Evolutionary conservation across 2,888 invertebrate species (phyloP).

Genomic region (Sipha maydis): DNA sequence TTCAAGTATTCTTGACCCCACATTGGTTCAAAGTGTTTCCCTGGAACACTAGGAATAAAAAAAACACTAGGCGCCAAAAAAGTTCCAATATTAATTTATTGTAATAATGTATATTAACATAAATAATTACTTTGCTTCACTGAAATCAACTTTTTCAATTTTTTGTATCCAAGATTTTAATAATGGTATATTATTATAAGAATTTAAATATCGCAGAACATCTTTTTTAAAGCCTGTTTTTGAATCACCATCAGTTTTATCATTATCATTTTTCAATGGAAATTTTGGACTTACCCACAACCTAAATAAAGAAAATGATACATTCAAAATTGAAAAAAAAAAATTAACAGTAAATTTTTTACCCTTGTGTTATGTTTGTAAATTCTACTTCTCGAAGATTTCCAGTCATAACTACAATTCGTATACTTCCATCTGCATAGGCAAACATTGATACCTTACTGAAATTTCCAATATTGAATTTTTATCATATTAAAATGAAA

Average conservation of each 20-base stretch:
- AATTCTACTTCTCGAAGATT: slow-evolving; percentile 93
- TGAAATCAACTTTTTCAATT: slow-evolving; percentile 82
- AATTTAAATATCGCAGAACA: slow-evolving; percentile 78
- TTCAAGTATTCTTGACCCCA: too few relatives aligned
- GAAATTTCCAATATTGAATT: slow-evolving; percentile 65
- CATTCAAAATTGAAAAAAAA: slow-evolving; percentile 1
- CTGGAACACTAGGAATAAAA: too few relatives aligned
- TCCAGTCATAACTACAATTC: slow-evolving; percentile 90
- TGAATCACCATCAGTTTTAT: too few relatives aligned
- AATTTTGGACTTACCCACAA: too few relatives aligned
- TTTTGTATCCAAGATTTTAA: slow-evolving; percentile 79
- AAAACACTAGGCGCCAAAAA: slow-evolving; percentile 68
- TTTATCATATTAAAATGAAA: slow-evolving; percentile 35
- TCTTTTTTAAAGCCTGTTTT: too few relatives aligned
- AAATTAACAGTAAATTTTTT: slow-evolving; percentile 69
- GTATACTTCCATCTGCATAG: slow-evolving; percentile 82
- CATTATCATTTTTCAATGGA: too few relatives aligned
- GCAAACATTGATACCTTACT: slow-evolving; percentile 89
- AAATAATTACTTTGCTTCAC: slow-evolving; percentile 59
- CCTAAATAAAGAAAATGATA: slow-evolving; percentile 68
- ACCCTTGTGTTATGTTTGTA: slow-evolving; percentile 90
- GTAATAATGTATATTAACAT: neutral
- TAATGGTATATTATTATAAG: slow-evolving; percentile 79
- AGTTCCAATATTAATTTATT: slow-evolving; percentile 9
- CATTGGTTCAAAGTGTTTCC: too few relatives aligned